A percentile compares a stretch with the other conserved stretches of the same genome.
phyloP scores from a whole-genome alignment of 2,888 invertebrate species.

The Lobophora halterata region DNA sequence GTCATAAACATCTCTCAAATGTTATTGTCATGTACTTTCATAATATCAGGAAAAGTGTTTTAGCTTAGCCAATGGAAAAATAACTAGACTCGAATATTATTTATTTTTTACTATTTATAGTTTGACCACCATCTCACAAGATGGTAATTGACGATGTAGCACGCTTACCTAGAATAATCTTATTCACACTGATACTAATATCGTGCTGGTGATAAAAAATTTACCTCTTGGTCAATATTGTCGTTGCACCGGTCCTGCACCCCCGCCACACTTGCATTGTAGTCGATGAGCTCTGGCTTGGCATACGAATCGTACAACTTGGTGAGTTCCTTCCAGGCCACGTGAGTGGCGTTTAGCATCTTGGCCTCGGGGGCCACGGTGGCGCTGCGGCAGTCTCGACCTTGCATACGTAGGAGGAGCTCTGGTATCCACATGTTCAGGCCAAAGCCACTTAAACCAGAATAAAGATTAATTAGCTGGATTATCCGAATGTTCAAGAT shows the following conservation, averaged over 20 bases:
- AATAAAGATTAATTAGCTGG: no score
- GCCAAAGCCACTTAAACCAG: constrained; percentile 82
- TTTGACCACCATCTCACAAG: no score
- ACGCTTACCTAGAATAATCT: no score
- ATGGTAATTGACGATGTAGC: no score
- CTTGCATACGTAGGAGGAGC: constrained; percentile 82
- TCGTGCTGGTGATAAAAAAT: constrained; percentile 5
- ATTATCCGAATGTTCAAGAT: no score
- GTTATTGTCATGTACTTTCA: no score
- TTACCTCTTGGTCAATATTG: constrained; percentile 61
- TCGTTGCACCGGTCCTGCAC: constrained; percentile 47
- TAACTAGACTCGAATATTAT: no score
- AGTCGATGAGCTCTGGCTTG: constrained; percentile 36
- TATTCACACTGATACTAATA: no score
- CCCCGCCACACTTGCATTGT: constrained; percentile 38
- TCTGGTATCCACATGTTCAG: constrained; percentile 89
- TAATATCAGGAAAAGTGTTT: no score
- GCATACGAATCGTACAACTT: constrained; percentile 67
- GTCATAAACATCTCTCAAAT: no score
- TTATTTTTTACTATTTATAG: no score
- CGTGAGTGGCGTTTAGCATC: constrained; percentile 48
- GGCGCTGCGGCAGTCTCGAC: constrained; percentile 54
- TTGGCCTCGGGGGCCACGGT: constrained; percentile 49
- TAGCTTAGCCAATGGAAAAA: no score
- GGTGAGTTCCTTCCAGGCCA: constrained; percentile 65